Base-by-base conservation (phyloP, 2,797 vertebrate genomes). In the Danionella dracula region DNA sequence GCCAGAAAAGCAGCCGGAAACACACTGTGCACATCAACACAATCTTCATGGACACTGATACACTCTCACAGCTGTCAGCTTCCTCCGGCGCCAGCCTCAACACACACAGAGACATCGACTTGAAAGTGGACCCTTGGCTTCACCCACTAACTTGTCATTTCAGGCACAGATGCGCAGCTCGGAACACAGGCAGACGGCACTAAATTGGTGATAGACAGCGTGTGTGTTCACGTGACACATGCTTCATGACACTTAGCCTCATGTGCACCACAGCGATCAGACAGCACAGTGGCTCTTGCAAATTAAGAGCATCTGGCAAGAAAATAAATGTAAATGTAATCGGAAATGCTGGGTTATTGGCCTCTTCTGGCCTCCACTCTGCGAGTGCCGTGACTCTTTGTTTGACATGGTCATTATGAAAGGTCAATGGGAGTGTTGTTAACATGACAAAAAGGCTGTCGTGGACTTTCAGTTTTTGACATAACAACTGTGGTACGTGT, bases 1-100 rank as follows among this genome's bases (percentile, higher is more conserved):
- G 84, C 83, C 79, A 81, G 75, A 71, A 84, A 83, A 57, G 65
- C 51, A 63, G 40, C 68, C 31, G 64, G 54, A 76, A 59, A 68
- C 60, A 76, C 68, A 71, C 60, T 68, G 68, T 41, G 75, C 65
- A 71, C 71, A 68, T 74, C 65, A 69, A 71, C 71, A 68, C 71
- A 64, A 69, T 73, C 67, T 67, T 67, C 49, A 70, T 64, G 54
- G 54, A 48, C 62, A 54, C 50, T 42, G 45, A 74, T 58, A 67
- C 72, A 70, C 57, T 66, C 63, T 69, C 69, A 69, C 70, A 70
- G 66, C 66, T 76, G 70, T 72, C 66, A 70, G 57, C 66, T 70
- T 66, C 54, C 62, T 66, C 50, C 67, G 29, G 51, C 5, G 59
- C 31, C 55, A 15, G 48, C 44, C 58, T 67, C 45, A 37, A 48